Base-by-base conservation (phyloP, 2,888 invertebrate species). In the Mayetiola destructor region DNA sequence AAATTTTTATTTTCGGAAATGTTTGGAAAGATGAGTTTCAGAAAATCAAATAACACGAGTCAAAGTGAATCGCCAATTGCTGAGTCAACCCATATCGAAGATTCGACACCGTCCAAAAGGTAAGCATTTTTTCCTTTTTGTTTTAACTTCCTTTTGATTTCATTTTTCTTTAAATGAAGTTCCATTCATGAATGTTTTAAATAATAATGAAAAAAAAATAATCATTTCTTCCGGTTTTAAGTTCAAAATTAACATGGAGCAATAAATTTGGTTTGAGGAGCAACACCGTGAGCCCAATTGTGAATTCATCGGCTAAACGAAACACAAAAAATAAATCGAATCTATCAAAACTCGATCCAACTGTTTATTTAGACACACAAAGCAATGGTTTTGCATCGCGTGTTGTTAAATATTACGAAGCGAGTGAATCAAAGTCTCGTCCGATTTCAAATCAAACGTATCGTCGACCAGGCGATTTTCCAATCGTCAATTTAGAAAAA, bases 301-400 rank as follows among this genome's bases (percentile, higher is more conserved):
- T n/a, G 9, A 48, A 23, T 2, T 27, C 48, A 12, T 16, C 23
- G 16, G 2, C 48, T n/a, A 48, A 27, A 48, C 6, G 29, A 9
- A 48, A 27, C 27, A 4, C 48, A 16, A 27, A 2, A 3, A 23
- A 48, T 23, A 53, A 29, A 18, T 1, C 30, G 30, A 37, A 8
- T 10, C n/a, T 21, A 6, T 21, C 2, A 20, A 55, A 55, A 55
- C 29, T 57, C 37, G 57, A 57, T 57, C 27, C 53, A 27, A n/a
- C 52, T 37, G 64, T 66, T 0, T 76, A 72, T 62, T 73, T 75
- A 14, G 77, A 78, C 63, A 71, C 73, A 3, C 74, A 75, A 63
- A 77, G 77, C 63, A 75, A 75, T 53, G 77, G 77, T 0, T 63
- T 76, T 56, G 66, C 73, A 1, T 69, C 72, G n/a, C 69, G 77